phyloP scores from a whole-genome alignment of 2,888 invertebrate species.

The Conchocele bisecta region DNA sequence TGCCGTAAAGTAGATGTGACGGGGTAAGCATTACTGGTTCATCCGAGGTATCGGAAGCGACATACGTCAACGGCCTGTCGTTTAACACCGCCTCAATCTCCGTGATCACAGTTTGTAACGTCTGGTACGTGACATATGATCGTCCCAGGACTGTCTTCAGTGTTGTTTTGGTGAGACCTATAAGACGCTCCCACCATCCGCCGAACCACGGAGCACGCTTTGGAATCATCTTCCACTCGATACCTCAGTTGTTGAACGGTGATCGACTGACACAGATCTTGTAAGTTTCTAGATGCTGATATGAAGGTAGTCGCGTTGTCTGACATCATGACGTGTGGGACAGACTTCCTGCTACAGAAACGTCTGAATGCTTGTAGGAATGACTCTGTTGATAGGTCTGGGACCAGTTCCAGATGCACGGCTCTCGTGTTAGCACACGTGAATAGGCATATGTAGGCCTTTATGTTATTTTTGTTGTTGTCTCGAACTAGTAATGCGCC shows the following conservation, averaged over 20 bases:
- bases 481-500: conserved; percentile 24
- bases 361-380: conserved; percentile 15
- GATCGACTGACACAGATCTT: neutral
- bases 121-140: conserved; percentile 16
- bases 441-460: conserved; percentile 48
- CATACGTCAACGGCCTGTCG: conserved; percentile 45
- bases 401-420: conserved; percentile 17
- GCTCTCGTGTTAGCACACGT: too few species aligned
- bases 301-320: conserved; percentile 36
- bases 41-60: conserved; percentile 23
- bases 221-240: conserved; percentile 44
- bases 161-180: conserved; percentile 40
- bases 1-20: conserved; percentile 29
- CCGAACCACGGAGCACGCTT: conserved; percentile 52
- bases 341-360: conserved; percentile 7
- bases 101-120: conserved; percentile 39
- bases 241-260: conserved; percentile 4
- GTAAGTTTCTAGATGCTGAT: conserved; percentile 12
- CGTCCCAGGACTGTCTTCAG: conserved; percentile 32
- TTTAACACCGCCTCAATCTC: conserved; percentile 53
- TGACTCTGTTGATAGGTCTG: conserved; percentile 6
- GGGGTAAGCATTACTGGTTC: too few species aligned
- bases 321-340: conserved; percentile 17
- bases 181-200: conserved; percentile 53
- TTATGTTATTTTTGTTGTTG: conserved; percentile 10